Conservation (phyloP, 1,140 invertebrate species). For the Episyrphus balteatus region DNA sequence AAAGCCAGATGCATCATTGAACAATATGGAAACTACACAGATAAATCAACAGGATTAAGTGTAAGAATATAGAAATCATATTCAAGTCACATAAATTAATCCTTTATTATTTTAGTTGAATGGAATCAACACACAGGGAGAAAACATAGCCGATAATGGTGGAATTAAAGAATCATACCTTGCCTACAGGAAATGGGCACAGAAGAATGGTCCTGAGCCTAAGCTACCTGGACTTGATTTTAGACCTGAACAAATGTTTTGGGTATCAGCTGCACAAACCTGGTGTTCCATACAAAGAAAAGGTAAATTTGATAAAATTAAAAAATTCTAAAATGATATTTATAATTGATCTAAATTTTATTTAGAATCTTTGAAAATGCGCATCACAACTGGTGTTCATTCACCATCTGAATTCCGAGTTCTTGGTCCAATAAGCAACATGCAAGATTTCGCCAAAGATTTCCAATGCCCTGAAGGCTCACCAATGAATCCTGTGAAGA, state of each 20-base stretch:
- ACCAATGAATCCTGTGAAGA: slow-evolving; percentile 78
- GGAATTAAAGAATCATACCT: slow-evolving; percentile 79
- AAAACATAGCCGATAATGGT: slow-evolving; percentile 87
- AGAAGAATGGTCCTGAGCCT: slow-evolving; percentile 50
- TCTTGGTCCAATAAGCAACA: slow-evolving; percentile 79
- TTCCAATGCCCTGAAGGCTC: slow-evolving; percentile 74
- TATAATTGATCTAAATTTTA: not conserved
- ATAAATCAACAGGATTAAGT: slow-evolving; percentile 54
- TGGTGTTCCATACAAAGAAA: slow-evolving; percentile 47
- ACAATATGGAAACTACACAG: slow-evolving; percentile 77
- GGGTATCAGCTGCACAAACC: slow-evolving; percentile 50
- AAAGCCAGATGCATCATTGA: slow-evolving; percentile 76
- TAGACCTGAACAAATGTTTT: slow-evolving; percentile 60
- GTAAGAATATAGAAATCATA: slow-evolving; percentile 38
- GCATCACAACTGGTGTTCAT: slow-evolving; percentile 64
- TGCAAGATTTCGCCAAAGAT: slow-evolving; percentile 73
- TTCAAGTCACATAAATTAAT: not conserved
- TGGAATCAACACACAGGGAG: slow-evolving; percentile 79
- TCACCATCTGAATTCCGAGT: slow-evolving; percentile 75
- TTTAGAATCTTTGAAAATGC: slow-evolving; percentile 58
- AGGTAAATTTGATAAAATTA: slow-evolving; percentile 47
- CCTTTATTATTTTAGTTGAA: slow-evolving; percentile 52
- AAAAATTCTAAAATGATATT: not conserved
- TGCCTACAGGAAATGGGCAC: slow-evolving; percentile 62
- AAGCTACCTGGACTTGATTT: slow-evolving; percentile 57